These are phyloP conservation scores for Thecocarcelia acutangulata DNA, from an alignment of 2,888 invertebrate genomes.

Conservation along the genomic window DNA sequence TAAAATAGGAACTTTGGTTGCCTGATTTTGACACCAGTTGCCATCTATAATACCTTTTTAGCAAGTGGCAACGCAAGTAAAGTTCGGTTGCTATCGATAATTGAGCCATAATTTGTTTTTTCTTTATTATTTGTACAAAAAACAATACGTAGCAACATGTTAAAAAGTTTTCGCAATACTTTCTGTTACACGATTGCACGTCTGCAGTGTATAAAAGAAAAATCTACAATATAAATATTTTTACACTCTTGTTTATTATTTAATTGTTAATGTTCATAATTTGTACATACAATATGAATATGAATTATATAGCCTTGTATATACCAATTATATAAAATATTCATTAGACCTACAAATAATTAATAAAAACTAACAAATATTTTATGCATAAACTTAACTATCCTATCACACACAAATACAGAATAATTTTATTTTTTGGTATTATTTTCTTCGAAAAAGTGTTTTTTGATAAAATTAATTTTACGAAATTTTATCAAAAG, in stretches of 20 bases:
- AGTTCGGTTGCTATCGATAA: no score
- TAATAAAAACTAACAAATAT: constrained; percentile 45
- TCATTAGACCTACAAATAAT: constrained; percentile 32
- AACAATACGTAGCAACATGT: no score
- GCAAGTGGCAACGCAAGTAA: no score
- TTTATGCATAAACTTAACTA: constrained; percentile 45
- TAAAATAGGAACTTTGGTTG: no score
- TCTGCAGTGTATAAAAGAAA: no score
- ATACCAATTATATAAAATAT: constrained; percentile 50
- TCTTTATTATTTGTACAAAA: no score
- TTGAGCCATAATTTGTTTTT: no score
- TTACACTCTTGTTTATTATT: neutral
- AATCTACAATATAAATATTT: neutral
- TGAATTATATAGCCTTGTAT: constrained; percentile 36
- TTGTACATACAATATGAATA: constrained; percentile 58
- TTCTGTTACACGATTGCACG: no score
- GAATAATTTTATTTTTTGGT: constrained; percentile 7
- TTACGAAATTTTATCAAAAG: constrained; percentile 47
- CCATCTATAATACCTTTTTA: no score
- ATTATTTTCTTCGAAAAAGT: neutral
- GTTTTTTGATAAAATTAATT: constrained; percentile 40
- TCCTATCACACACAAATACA: constrained; percentile 37
- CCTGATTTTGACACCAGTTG: no score
- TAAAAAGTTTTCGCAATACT: no score
- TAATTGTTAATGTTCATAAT: constrained; percentile 26